These are phyloP conservation scores for Rotaria socialis DNA, from an alignment of 2,888 invertebrate species.

Conservation along the genomic window DNA sequence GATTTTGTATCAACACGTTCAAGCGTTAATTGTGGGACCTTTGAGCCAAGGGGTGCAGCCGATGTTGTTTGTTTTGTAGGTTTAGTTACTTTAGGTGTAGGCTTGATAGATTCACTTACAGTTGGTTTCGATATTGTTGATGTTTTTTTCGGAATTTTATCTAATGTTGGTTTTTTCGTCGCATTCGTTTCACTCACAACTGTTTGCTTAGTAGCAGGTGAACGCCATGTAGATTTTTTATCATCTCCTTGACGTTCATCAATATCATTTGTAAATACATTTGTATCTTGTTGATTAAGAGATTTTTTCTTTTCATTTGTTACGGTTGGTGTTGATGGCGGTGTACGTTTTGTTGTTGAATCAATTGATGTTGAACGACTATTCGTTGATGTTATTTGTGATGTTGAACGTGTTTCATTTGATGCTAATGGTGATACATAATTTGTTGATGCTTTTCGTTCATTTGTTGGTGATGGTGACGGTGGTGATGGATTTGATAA, in stretches of 20 bases:
- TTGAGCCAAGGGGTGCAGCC: neutral
- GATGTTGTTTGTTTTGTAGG: neutral
- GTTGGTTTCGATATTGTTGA: neutral
- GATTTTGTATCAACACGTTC: neutral
- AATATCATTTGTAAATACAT: constrained; percentile 20
- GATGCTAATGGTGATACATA: constrained; percentile 23
- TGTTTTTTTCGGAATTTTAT: constrained; percentile 30
- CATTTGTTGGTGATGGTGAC: neutral
- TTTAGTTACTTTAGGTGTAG: neutral
- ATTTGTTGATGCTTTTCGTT: constrained; percentile 21
- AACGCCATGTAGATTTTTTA: constrained; percentile 8
- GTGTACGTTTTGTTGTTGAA: neutral
- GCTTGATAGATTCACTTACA: neutral
- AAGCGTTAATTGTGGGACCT: constrained; percentile 24
- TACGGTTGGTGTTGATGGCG: neutral
- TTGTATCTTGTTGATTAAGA: neutral
- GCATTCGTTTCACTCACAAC: neutral
- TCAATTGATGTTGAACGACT: neutral
- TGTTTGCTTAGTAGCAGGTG: constrained; percentile 3
- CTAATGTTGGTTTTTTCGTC: constrained; percentile 8
- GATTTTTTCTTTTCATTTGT: constrained; percentile 17
- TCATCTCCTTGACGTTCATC: constrained; percentile 24
- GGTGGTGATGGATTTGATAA: neutral
- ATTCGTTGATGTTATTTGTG: neutral
- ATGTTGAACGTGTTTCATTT: neutral